Base-by-base conservation (phyloP, 2,797 vertebrate species). In the Babyrousa celebensis region DNA sequence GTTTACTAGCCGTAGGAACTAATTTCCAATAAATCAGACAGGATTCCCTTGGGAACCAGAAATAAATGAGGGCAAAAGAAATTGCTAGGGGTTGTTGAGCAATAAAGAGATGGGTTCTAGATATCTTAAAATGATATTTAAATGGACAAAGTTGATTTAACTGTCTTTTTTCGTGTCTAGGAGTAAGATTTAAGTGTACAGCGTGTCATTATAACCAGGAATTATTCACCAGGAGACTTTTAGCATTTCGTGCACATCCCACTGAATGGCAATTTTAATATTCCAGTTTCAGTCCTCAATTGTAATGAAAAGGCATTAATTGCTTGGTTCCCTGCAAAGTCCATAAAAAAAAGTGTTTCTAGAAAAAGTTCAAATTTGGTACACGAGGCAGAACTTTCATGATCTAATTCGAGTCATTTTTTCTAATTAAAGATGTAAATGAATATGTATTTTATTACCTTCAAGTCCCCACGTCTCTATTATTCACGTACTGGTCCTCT, bases 91-190 rank as follows among this genome's bases (percentile, higher is more conserved):
- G 98, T 98, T 98, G 97, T 98, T 97, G 97, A 98, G 98, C 98
- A 98, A 98, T 98, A 98, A 98, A 98, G 97, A 98, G 98, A 98
- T 93, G 95, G 98, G 98, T 82, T 95, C 97, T 98, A 96, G 97
- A 98, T 98, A 98, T 98, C 98, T 98, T 97, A 97, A 98, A 98
- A 98, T 99, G 98, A 98, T 98, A 98, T 98, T 98, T 98, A 98
- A 98, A 98, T 98, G 98, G 98, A 97, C 98, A 98, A 98, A 98
- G 98, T 98, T 99, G 98, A 98, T 98, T 98, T 99, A 98, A 97
- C 98, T 98, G 98, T 98, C 98, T 98, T 97, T 98, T 82, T 96
- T 97, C 96, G 89, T 97, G 97, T 98, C 98, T 97, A 80, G 93
- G 97, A 94, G 97, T 87, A 98, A 98, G 98, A 99, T 98, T 98